Base-by-base conservation (phyloP, 2,113 vertebrate species). In the Etia nguti region DNA sequence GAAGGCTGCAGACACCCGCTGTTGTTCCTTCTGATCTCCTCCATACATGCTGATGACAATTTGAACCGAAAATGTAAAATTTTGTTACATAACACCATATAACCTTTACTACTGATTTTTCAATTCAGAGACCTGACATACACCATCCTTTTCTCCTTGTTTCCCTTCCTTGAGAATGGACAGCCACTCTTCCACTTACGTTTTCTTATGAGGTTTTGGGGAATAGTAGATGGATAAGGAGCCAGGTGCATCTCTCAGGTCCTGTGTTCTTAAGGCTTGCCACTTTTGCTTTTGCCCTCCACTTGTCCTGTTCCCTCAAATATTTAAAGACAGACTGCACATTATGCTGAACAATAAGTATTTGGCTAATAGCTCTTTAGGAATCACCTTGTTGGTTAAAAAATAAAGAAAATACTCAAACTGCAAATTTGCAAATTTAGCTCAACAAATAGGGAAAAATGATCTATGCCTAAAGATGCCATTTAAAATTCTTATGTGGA, bases 111-210 rank as follows among this genome's bases (percentile, higher is more conserved):
- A 38, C 60, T 13, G 4, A 65, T 65, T 65, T 65, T 38, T n/a
- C 18, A 38, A 65, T n/a, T 65, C 6, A 38, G 41, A 46, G n/a
- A 73, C 38, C 41, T 46, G 13, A 26, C 38, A 73, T 73, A 43
- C 15, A 8, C 16, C 43, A 12, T 24, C 43, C 24, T 75, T 75
- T 50, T 75, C 6, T 50, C 16, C 10, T 16, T 0, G 0, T 50
- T 75, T 75, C 15, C 43, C 41, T 70, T 70, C 65, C n/a, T 48
- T 75, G 24, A 75, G 41, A 75, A 75, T 75, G 41, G 24, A 48
- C 2, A 48, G 24, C 6, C 15, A 75, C 68, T 29, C 15, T 75
- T 75, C 70, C 24, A 29, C 15, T 48, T 9, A 48, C 38, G 38
- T 16, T 73, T 73, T 46, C n/a, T 48, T 26, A 73, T 73, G 22